phyloP scores from a whole-genome alignment of 2,888 invertebrate species.

The Dasypogon diadema region DNA sequence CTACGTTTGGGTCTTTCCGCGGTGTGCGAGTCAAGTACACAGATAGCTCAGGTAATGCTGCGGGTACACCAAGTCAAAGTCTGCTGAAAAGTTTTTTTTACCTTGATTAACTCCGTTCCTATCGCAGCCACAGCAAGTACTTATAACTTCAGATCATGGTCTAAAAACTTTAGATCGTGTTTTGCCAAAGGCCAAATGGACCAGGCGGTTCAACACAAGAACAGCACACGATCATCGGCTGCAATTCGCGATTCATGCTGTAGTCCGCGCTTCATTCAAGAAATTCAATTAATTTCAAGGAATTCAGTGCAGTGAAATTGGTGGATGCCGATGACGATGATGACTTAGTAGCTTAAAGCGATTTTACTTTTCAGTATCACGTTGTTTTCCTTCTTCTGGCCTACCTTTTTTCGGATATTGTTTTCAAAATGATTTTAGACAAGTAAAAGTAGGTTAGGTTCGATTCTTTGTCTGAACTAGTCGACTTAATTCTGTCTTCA shows the following conservation, averaged over 20 bases:
- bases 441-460: slow-evolving; percentile 37
- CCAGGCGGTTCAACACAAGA: slow-evolving; percentile 5
- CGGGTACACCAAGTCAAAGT: slow-evolving; percentile 10
- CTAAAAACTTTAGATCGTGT: slow-evolving; percentile 37
- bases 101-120: slow-evolving; percentile 27
- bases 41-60: slow-evolving; percentile 24
- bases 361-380: slow-evolving; percentile 14
- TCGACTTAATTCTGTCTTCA: neutral
- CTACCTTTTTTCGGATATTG: neutral
- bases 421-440: slow-evolving; percentile 34
- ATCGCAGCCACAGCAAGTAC: slow-evolving; percentile 1
- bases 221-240: neutral
- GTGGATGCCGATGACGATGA: slow-evolving; percentile 20
- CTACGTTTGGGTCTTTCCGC: slow-evolving; percentile 51
- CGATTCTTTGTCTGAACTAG: neutral
- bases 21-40: slow-evolving; percentile 40
- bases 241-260: slow-evolving; percentile 33
- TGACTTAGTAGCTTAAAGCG: neutral
- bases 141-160: slow-evolving; percentile 21
- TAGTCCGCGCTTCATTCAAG: slow-evolving; percentile 20
- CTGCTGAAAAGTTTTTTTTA: slow-evolving; percentile 16
- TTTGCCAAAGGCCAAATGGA: slow-evolving; percentile 39
- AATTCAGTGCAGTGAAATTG: slow-evolving; percentile 38
- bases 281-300: slow-evolving; percentile 38
- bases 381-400: neutral